Evolutionary conservation across 1,140 invertebrate genomes (phyloP), one percentile per base, ranked within the genome.

Genomic region (Caenorhabditis brenneri): DNA sequence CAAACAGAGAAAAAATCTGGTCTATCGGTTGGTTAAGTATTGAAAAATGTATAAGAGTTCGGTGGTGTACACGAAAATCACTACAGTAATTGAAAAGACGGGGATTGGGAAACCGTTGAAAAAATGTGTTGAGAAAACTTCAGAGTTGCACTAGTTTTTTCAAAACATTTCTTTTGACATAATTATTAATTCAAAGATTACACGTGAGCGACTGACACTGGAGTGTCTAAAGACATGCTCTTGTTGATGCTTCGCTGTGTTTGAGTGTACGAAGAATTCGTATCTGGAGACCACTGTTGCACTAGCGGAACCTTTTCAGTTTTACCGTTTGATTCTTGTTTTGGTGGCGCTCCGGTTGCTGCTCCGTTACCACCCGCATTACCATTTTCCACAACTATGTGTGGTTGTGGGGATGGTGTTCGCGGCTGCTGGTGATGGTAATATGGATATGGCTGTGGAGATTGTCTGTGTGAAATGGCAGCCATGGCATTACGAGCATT

Each of bases 251-350:
- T 60, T 74, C 65, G 65, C 36, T 74, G 65, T 15, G 65, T 74
- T 78, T 83, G 78, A 51, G 85, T 81, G n/a, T 82, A 80, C 53
- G 51, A 79, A 55, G 60, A 74, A 46, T 83, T 83, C 27, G 82
- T 83, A 33, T 79, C 82, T 10, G 82, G 82, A 31, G 82, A 83
- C 88, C 88, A 90, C 55, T 88, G 88, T 58, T 88, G 89, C 81
- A 90, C 89, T 19, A 90, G 80, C 10, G 89, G 89, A 22, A 91
- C 88, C 79, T 90, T 89, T 74, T 90, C 89, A 33, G 90, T 65
- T 78, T 88, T 83, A n/a, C 49, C 49, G 15, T 42, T 51, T 0
- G 80, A 15, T 74, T 42, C 31, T 29, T 16, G 55, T 49, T 31
- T 78, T 53, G 27, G 27, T 49, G 65, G 39, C 51, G 15, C 69